These are phyloP conservation scores for Bhutanitis thaidina DNA, from an alignment of 2,888 invertebrate species.

Conservation along the genomic window DNA sequence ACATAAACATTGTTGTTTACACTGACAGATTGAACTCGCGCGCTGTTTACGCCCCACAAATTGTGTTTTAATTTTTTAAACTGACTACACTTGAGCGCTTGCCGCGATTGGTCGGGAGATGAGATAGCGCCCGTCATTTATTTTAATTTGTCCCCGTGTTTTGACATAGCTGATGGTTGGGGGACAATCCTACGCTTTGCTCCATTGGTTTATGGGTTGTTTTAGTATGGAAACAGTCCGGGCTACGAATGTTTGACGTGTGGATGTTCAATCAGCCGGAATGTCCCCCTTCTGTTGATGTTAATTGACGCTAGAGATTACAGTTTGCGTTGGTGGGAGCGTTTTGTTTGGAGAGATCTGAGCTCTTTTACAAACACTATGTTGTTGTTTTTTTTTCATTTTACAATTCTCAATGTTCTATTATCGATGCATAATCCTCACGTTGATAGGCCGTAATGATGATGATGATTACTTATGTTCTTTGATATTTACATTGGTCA, in stretches of 20 bases:
- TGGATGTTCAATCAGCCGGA: constrained; percentile 9
- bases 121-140: constrained; percentile 70
- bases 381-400: neutral
- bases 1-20: constrained; percentile 66
- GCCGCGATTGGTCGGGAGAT: constrained; percentile 48
- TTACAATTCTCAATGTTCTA: neutral
- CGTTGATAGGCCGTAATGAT: no score
- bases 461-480: no score
- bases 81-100: constrained; percentile 54
- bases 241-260: constrained; percentile 29
- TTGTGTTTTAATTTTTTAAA: constrained; percentile 75
- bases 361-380: constrained; percentile 5
- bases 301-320: constrained; percentile 19
- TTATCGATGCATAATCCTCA: no score
- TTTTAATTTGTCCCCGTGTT: constrained; percentile 66
- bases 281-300: constrained; percentile 19
- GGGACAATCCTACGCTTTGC: constrained; percentile 24
- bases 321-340: constrained; percentile 1
- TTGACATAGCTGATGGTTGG: constrained; percentile 16
- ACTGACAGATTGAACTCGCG: constrained; percentile 64
- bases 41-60: constrained; percentile 48
- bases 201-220: neutral
- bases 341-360: constrained; percentile 4
- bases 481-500: no score
- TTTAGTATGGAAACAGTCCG: constrained; percentile 36